Evolutionary conservation across 2,888 invertebrate species (phyloP), one percentile per base, ranked within the genome.

Genomic region (Lithophane ornitopus): DNA sequence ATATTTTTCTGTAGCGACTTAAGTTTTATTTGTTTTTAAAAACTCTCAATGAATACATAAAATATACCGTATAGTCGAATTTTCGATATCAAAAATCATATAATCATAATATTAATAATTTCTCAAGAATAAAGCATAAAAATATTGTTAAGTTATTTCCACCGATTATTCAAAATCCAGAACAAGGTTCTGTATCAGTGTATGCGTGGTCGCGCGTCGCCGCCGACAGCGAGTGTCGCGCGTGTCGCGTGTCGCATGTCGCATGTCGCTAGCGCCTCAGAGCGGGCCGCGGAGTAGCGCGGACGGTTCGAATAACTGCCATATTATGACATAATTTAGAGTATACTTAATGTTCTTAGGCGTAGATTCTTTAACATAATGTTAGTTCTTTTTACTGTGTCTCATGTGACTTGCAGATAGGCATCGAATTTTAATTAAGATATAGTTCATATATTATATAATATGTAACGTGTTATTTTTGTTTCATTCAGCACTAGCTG

Each of bases 291-390:
- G 94, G 92, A 94, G 94, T 93, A 92, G 94, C 93, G 94, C 95
- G 93, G 94, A 95, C 94, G 96, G 95, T 95, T 96, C 95, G 95
- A 94, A 93, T 94, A 96, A 96, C 96, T 96, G 96, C 96, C 96
- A 96, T 96, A 96, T 96, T 96, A 96, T 94, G 94, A 96, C 96
- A 95, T 96, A 96, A 92, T 95, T 95, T 96, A 95, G 94, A 92
- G 90, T 94, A 34, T 34, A 95, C 93, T 92, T 94, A 93, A 92
- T 92, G 91, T 92, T 91, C 90, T 94, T 96, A 96, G 95, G 81
- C 90, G 87, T 95, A 96, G 94, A 92, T 90, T 92, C 91, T 94
- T 94, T 93, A 92, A 91, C 91, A 88, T 88, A 81, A 88, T 74
- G 85, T 83, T 94, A 94, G 92, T 94, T 95, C 90, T 92, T 94